phyloP scores from a whole-genome alignment of 2,113 vertebrate genomes.

The Phaethornis superciliosus region DNA sequence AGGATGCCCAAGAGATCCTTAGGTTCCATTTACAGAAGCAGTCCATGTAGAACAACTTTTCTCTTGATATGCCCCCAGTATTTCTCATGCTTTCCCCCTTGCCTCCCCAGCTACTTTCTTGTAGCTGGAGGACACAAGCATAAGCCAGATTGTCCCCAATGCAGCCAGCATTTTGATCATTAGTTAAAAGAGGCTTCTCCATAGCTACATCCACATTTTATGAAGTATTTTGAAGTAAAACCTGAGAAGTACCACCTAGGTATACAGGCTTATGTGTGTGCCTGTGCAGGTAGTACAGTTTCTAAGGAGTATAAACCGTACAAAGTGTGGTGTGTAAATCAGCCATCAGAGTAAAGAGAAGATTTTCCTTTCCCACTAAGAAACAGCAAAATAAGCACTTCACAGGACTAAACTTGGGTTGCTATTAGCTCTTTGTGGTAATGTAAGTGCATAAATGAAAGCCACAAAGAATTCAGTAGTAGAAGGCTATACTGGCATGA shows the following conservation, averaged over 20 bases:
- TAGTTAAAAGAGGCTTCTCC: neutral
- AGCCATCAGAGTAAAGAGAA: neutral
- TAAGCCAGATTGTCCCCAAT: neutral
- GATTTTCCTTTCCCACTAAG: neutral
- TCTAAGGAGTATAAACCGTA: neutral
- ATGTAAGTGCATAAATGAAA: neutral
- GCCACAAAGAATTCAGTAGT: conserved; percentile 3
- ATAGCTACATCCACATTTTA: neutral
- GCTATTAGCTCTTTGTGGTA: conserved; percentile 28
- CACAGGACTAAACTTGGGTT: neutral
- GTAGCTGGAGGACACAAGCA: neutral
- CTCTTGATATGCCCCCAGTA: neutral
- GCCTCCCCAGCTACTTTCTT: neutral
- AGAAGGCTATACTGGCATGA: neutral
- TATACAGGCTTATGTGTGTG: neutral
- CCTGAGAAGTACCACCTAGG: neutral
- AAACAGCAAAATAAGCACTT: neutral
- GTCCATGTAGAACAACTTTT: neutral
- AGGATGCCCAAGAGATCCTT: neutral
- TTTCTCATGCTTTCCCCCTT: neutral
- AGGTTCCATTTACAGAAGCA: neutral
- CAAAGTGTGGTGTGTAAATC: neutral
- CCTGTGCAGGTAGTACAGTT: neutral
- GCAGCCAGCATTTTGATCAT: neutral
- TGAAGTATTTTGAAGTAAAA: neutral